These are phyloP conservation scores for Grapholita molesta DNA, from an alignment of 1,140 invertebrate genomes.

Conservation along the genomic window DNA sequence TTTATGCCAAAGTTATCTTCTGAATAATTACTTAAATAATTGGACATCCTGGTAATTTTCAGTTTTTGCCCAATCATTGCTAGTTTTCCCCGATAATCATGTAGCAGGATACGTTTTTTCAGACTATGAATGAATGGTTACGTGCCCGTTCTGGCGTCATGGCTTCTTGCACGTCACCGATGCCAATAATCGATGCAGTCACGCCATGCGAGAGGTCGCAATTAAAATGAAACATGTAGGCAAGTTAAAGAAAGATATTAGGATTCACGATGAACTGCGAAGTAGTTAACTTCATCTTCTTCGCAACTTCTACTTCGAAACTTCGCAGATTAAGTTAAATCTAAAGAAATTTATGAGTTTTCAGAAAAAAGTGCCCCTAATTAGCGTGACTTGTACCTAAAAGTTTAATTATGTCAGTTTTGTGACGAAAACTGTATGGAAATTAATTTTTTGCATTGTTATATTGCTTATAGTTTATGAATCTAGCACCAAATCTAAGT, in stretches of 20 bases:
- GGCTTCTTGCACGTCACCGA: slow-evolving; percentile 53
- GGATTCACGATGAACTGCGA: neutral
- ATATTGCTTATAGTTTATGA: too few species aligned
- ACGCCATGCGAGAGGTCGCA: slow-evolving; percentile 46
- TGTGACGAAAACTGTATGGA: too few species aligned
- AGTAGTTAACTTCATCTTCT: too few species aligned
- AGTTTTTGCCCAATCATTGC: neutral
- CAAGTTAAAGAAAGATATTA: neutral
- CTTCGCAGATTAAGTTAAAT: too few species aligned
- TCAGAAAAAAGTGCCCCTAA: too few species aligned
- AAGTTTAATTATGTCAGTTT: too few species aligned
- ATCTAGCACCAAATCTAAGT: too few species aligned
- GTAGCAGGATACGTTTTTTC: slow-evolving; percentile 18
- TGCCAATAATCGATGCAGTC: slow-evolving; percentile 42
- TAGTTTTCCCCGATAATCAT: neutral
- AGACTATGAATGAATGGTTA: slow-evolving; percentile 45
- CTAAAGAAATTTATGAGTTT: too few species aligned
- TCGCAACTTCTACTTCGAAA: too few species aligned
- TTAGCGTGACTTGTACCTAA: too few species aligned
- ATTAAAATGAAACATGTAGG: slow-evolving; percentile 10
- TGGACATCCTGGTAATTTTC: slow-evolving; percentile 2
- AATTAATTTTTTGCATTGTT: too few species aligned
- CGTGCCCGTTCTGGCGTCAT: slow-evolving; percentile 46
- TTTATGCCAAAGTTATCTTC: neutral
- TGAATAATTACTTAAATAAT: neutral